A percentile compares a stretch with the other conserved stretches of the same genome.
Evolutionary conservation across 2,888 invertebrate genomes (phyloP).

Genomic region (Plemyria rubiginata): DNA sequence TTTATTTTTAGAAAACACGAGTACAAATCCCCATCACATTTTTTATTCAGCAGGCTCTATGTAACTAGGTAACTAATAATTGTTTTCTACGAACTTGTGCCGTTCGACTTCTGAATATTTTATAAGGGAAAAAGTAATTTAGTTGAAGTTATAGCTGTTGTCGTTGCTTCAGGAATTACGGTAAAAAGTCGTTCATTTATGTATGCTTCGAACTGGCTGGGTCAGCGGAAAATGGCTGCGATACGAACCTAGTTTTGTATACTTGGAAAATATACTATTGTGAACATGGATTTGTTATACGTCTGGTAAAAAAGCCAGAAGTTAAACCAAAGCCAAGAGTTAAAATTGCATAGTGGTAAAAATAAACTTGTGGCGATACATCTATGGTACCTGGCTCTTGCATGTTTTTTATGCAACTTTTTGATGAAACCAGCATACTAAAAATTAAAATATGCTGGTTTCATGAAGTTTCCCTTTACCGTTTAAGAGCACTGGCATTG

Average conservation of each 20-base stretch:
- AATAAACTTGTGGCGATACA: too few species aligned
- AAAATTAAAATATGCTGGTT: too few species aligned
- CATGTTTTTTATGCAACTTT: too few species aligned
- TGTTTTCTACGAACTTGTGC: conserved; percentile 45
- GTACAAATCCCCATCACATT: conserved; percentile 37
- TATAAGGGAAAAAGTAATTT: conserved; percentile 52
- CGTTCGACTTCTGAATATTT: conserved; percentile 53
- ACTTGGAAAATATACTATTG: conserved; percentile 10
- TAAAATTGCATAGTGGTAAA: too few species aligned
- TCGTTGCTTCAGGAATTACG: conserved; percentile 46
- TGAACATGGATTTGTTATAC: background rate
- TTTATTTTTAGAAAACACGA: conserved; percentile 13
- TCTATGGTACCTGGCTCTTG: too few species aligned
- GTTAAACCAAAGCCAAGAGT: too few species aligned
- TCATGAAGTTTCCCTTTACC: too few species aligned
- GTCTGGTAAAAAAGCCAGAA: too few species aligned
- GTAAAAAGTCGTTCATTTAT: conserved; percentile 50
- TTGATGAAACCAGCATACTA: too few species aligned
- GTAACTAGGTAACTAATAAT: conserved; percentile 44
- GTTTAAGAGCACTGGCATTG: too few species aligned
- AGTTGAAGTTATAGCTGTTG: conserved; percentile 48
- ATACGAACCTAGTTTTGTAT: conserved; percentile 14
- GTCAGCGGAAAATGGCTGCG: conserved; percentile 6
- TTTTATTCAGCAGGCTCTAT: conserved; percentile 39
- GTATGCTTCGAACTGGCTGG: conserved; percentile 37